A percentile compares a stretch with the other conserved stretches of the same genome.
phyloP scores from a whole-genome alignment of 2,113 vertebrate genomes.

The Planiliza haematocheilus region DNA sequence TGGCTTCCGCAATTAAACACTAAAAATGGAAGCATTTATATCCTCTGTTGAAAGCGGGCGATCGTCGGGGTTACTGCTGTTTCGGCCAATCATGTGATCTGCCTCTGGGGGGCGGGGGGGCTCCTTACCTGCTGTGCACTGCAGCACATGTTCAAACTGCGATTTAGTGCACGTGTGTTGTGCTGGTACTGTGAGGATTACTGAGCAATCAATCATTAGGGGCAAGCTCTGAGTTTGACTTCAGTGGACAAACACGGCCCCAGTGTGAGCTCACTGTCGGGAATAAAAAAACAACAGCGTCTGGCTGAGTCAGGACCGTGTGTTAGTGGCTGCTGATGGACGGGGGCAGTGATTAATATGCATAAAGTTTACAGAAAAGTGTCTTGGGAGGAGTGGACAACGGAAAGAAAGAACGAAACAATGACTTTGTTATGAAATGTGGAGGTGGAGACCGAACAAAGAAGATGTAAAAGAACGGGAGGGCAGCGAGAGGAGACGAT shows the following conservation, averaged over 20 bases:
- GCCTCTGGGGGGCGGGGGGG: slow-evolving; percentile 19
- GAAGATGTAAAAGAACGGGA: slow-evolving; percentile 9
- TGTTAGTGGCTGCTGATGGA: slow-evolving; percentile 2
- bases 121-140: slow-evolving; percentile 52
- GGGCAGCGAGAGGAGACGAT: slow-evolving; percentile 13
- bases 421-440: slow-evolving; percentile 4
- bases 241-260: slow-evolving; percentile 75
- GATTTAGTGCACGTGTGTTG: slow-evolving; percentile 39
- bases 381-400: slow-evolving; percentile 1
- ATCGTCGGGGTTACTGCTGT: slow-evolving; percentile 38
- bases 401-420: not conserved
- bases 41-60: slow-evolving; percentile 61
- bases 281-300: slow-evolving; percentile 41
- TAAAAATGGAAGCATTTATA: slow-evolving; percentile 82
- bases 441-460: slow-evolving; percentile 9
- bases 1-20: slow-evolving; percentile 81
- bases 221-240: slow-evolving; percentile 71
- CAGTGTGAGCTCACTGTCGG: slow-evolving; percentile 70
- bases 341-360: not conserved
- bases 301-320: slow-evolving; percentile 31
- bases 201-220: slow-evolving; percentile 74
- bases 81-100: slow-evolving; percentile 32
- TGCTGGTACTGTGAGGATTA: slow-evolving; percentile 63
- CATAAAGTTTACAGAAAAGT: slow-evolving; percentile 18
- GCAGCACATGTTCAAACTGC: slow-evolving; percentile 25